Base-by-base conservation (phyloP, 2,888 invertebrate species). In the Linhomoeus sp. region DNA sequence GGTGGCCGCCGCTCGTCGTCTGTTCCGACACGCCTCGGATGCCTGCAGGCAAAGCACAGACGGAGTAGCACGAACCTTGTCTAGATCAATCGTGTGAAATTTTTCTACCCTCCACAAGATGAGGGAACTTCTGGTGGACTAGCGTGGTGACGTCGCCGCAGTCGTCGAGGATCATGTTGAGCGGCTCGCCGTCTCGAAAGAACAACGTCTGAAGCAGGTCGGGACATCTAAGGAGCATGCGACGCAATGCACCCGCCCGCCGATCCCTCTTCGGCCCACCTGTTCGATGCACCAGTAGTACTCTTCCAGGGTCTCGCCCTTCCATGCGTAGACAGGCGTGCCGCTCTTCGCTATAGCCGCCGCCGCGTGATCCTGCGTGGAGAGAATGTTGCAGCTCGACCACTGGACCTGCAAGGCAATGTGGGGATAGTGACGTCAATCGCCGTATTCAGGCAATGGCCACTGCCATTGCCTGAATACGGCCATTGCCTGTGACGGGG, bases 351-450 rank as follows among this genome's bases (percentile, higher is more conserved):
- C 97, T 53, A 97, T 83, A n/a, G 97, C 94, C 1, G 97, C 94
- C 3, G 97, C 97, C 9, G 97, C 94, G 69, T 92, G 83, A 69
- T 97, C 92, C 73, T 97, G 94, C 12, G 94, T 94, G 63, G 90
- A 92, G 75, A 87, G 99, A 61, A 97, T 97, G 70, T 99, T 99
- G 68, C 94, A 97, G 65, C 90, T 90, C n/a, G 90, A 88, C 97
- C 97, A 99, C 70, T 87, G 86, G 1, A 94, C 86, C 87, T 90
- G 60, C 20, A 58, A 24, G 15, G 39, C 29, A 7, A 7, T 7
- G 26, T 33, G n/a, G n/a, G n/a, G n/a, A n/a, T n/a, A n/a, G n/a
- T n/a, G n/a, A n/a, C n/a, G n/a, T n/a, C n/a, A n/a, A n/a, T n/a
- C n/a, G n/a, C n/a, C n/a, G n/a, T n/a, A n/a, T n/a, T n/a, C n/a